Base-by-base conservation (phyloP, 2,113 vertebrate species). In the Trachemys scripta region DNA sequence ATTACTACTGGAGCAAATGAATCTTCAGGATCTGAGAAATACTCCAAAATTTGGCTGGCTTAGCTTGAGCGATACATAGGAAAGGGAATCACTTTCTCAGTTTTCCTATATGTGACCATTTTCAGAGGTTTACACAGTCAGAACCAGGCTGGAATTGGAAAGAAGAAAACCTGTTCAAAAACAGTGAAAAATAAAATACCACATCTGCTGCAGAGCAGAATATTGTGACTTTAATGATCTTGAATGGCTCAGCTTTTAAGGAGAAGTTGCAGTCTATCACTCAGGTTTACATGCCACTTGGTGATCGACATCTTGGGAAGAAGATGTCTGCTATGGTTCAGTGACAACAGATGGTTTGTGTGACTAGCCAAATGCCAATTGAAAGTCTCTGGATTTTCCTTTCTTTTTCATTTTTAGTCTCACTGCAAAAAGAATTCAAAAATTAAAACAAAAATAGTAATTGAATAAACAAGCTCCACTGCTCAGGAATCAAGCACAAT, bases 111-210 rank as follows among this genome's bases (percentile, higher is more conserved):
- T 51, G 47, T 22, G 93, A 7, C 10, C 78, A 47, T 89, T 94
- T 94, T 89, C 90, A 92, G 82, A 85, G 10, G 38, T 85, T 88
- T 85, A 54, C 31, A 19, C 59, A 80, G 47, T 72, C 59, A 75
- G 54, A 82, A 92, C 83, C 62, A 38, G n/a, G 69, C n/a, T 82
- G 80, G 22, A 92, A 72, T 83, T 14, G 50, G 6, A 95, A 89
- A 89, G 9, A 92, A 79, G 13, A 92, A 90, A 94, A n/a, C 0
- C 7, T 92, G 92, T 88, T 78, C 0, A 82, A 93, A 88, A 84
- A 38, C 4, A 19, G 3, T 80, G n/a, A 90, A 92, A 96, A 95
- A 79, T 80, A 87, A 97, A 92, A 11, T 8, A 45, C 38, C 78
- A 5, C 42, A 97, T 82, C 80, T 94, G 82, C 31, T 90, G 31